These are phyloP conservation scores for Nansenia antarctica DNA, from an alignment of 2,113 vertebrate genomes.

Conservation along the genomic window DNA sequence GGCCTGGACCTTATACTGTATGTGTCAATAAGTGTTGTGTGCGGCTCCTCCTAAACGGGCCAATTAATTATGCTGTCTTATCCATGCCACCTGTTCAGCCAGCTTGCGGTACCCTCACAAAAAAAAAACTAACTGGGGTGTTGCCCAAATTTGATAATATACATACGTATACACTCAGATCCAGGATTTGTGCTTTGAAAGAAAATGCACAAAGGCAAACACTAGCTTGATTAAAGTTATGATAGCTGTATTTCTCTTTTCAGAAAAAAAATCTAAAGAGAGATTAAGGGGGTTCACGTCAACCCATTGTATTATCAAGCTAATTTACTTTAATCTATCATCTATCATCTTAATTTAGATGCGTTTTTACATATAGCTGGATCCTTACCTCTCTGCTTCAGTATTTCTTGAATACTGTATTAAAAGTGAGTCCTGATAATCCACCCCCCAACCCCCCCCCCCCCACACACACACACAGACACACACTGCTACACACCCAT, in stretches of 20 bases:
- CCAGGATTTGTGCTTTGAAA: not conserved
- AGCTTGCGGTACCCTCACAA: conserved; percentile 5
- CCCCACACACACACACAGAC: conserved; percentile 26
- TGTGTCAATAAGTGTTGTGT: conserved; percentile 40
- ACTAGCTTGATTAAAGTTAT: not conserved
- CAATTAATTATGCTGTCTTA: conserved; percentile 39
- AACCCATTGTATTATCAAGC: not conserved
- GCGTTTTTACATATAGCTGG: too few species aligned
- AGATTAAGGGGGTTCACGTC: not conserved
- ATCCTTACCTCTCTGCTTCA: too few species aligned
- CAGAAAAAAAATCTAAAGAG: not conserved
- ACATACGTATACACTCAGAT: not conserved
- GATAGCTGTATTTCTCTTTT: not conserved
- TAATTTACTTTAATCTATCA: too few species aligned
- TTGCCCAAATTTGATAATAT: not conserved
- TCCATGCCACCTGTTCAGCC: conserved; percentile 22
- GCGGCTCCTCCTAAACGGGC: conserved; percentile 22
- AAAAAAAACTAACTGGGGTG: conserved; percentile 16
- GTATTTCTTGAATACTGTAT: too few species aligned
- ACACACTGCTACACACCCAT: too few species aligned
- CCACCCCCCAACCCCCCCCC: conserved; percentile 20
- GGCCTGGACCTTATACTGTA: not conserved
- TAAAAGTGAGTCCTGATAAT: too few species aligned
- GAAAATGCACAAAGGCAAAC: not conserved
- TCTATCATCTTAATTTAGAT: too few species aligned